phyloP scores from a whole-genome alignment of 2,888 invertebrate species.

The Latheticus oryzae region DNA sequence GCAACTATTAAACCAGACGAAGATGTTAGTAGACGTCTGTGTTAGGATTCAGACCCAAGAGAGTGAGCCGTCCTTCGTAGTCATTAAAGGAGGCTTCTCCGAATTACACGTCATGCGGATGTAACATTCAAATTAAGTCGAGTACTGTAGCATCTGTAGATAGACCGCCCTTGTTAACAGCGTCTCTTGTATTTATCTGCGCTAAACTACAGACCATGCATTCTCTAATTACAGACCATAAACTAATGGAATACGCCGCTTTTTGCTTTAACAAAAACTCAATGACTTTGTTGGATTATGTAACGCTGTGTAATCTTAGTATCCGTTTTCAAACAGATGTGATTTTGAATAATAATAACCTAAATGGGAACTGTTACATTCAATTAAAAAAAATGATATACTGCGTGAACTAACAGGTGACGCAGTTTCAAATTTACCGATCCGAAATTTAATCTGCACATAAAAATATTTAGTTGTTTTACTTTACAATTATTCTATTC shows the following conservation, averaged over 20 bases:
- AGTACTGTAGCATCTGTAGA: slow-evolving; percentile 42
- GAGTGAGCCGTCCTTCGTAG: slow-evolving; percentile 28
- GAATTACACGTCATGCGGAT: slow-evolving; percentile 48
- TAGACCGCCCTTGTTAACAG: slow-evolving; percentile 42
- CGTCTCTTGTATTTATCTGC: slow-evolving; percentile 43
- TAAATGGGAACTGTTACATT: too few relatives aligned
- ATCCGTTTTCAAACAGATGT: slow-evolving; percentile 43
- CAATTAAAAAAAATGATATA: too few relatives aligned
- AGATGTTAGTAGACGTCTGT: slow-evolving; percentile 16
- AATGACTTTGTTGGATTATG: slow-evolving; percentile 42
- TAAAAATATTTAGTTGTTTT: too few relatives aligned
- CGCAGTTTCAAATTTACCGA: too few relatives aligned
- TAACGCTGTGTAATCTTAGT: slow-evolving; percentile 40
- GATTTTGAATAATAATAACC: slow-evolving; percentile 41
- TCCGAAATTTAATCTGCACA: too few relatives aligned
- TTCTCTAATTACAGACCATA: slow-evolving; percentile 47
- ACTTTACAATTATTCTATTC: too few relatives aligned
- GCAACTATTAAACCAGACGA: slow-evolving; percentile 17
- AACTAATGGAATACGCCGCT: slow-evolving; percentile 47
- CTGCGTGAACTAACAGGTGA: too few relatives aligned
- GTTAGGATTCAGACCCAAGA: slow-evolving; percentile 26
- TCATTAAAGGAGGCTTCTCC: slow-evolving; percentile 46
- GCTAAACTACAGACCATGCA: slow-evolving; percentile 41
- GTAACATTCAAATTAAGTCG: slow-evolving; percentile 50
- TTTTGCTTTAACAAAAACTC: slow-evolving; percentile 50